A percentile compares a stretch with the other conserved stretches of the same genome.
Conservation (phyloP, 2,113 vertebrate genomes). For the Scomber colias region DNA sequence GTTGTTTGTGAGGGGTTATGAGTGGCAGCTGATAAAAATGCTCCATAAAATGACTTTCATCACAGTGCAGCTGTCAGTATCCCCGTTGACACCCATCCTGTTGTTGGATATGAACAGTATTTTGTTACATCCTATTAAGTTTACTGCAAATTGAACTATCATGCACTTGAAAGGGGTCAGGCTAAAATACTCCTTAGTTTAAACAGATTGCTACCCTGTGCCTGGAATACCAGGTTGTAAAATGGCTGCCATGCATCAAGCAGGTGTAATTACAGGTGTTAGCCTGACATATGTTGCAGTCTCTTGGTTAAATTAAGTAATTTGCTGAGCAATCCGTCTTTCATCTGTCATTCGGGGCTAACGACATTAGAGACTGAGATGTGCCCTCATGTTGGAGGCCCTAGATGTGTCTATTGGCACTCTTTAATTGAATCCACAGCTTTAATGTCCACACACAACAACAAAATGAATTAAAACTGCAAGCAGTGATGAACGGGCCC, state of each 20-base stretch:
- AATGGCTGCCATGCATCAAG: slow-evolving; percentile 60
- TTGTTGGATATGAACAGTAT: slow-evolving; percentile 31
- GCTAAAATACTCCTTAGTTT: slow-evolving; percentile 37
- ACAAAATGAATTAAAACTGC: no score
- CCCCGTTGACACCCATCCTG: slow-evolving; percentile 45
- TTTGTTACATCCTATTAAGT: slow-evolving; percentile 50
- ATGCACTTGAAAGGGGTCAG: background rate
- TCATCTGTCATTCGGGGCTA: slow-evolving; percentile 75
- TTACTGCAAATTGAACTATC: slow-evolving; percentile 59
- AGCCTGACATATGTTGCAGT: slow-evolving; percentile 61
- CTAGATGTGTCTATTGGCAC: slow-evolving; percentile 60
- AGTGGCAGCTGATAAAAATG: slow-evolving; percentile 62
- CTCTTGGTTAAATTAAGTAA: slow-evolving; percentile 71
- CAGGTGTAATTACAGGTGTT: slow-evolving; percentile 78
- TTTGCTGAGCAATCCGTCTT: slow-evolving; percentile 64
- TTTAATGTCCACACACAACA: slow-evolving; percentile 63
- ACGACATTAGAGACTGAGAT: slow-evolving; percentile 69
- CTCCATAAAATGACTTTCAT: slow-evolving; percentile 58
- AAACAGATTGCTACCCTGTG: slow-evolving; percentile 58
- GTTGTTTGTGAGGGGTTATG: slow-evolving; percentile 48
- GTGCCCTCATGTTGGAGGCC: slow-evolving; percentile 58
- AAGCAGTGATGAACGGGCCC: no score
- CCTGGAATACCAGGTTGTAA: slow-evolving; percentile 28
- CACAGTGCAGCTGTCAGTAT: slow-evolving; percentile 38
- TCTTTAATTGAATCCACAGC: slow-evolving; percentile 73